These are phyloP conservation scores for Peromyscus nudipes DNA, from an alignment of 2,797 vertebrate genomes.

Conservation along the genomic window DNA sequence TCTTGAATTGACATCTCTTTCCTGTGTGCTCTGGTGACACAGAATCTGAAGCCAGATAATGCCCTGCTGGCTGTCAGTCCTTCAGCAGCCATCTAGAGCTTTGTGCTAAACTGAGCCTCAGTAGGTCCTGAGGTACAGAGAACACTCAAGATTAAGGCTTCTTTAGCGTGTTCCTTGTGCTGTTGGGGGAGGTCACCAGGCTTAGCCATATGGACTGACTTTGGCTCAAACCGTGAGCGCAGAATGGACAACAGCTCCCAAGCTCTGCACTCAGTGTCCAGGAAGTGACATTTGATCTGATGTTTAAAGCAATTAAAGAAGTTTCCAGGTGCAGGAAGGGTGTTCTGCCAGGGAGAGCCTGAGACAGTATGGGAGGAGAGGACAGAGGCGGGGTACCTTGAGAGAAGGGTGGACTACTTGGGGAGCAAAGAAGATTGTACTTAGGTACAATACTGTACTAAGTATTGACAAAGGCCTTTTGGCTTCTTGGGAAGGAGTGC, in stretches of 20 bases:
- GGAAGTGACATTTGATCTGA: background rate
- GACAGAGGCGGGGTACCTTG: rapidly evolving
- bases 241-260: too few species aligned
- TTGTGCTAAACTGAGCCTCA: background rate
- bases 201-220: background rate
- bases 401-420: background rate
- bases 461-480: background rate
- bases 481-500: background rate
- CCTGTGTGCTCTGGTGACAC: background rate
- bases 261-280: background rate
- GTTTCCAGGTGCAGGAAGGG: background rate
- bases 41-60: too few species aligned
- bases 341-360: background rate
- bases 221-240: background rate
- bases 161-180: background rate
- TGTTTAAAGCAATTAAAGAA: background rate
- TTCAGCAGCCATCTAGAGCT: background rate
- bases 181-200: too few species aligned
- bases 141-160: background rate
- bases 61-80: background rate
- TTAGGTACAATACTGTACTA: background rate
- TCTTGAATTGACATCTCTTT: background rate
- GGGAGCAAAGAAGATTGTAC: background rate
- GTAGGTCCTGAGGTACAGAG: background rate
- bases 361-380: rapidly evolving